Evolutionary conservation across 2,113 vertebrate genomes (phyloP).

Genomic region (Oreochromis spilurus): DNA sequence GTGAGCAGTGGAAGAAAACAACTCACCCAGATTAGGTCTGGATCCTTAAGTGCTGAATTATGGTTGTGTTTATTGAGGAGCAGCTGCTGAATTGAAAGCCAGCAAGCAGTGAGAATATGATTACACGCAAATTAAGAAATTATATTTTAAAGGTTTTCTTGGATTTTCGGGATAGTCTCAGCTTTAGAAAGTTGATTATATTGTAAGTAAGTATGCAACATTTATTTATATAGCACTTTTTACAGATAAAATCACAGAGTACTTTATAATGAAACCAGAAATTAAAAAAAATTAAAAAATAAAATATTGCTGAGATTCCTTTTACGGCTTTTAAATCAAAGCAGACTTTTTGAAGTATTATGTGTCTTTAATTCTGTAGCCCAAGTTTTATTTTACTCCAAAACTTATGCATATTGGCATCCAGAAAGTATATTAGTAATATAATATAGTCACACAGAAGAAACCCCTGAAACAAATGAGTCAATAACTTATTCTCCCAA

Average conservation of each 20-base stretch:
- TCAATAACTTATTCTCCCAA: background rate
- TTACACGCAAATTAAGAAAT: background rate
- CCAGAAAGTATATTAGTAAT: background rate
- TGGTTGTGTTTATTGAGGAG: background rate
- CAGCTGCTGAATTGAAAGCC: background rate
- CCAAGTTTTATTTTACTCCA: background rate
- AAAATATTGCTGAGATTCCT: background rate
- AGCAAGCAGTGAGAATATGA: background rate
- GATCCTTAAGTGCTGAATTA: background rate
- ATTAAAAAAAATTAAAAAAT: rapidly evolving
- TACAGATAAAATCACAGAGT: background rate
- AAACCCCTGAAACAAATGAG: background rate
- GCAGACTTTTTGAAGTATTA: background rate
- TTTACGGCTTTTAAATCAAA: background rate
- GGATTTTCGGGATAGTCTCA: background rate
- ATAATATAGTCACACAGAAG: background rate
- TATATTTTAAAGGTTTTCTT: background rate
- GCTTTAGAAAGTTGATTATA: background rate
- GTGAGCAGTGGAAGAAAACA: background rate
- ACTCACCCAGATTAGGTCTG: background rate
- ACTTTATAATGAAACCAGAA: background rate
- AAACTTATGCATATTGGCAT: background rate
- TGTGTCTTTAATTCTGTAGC: background rate
- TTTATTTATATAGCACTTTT: background rate
- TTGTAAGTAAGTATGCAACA: background rate